Evolutionary conservation across 2,113 vertebrate genomes (phyloP), one percentile per base, ranked within the genome.

Genomic region (Astatotilapia flaviijosephi): DNA sequence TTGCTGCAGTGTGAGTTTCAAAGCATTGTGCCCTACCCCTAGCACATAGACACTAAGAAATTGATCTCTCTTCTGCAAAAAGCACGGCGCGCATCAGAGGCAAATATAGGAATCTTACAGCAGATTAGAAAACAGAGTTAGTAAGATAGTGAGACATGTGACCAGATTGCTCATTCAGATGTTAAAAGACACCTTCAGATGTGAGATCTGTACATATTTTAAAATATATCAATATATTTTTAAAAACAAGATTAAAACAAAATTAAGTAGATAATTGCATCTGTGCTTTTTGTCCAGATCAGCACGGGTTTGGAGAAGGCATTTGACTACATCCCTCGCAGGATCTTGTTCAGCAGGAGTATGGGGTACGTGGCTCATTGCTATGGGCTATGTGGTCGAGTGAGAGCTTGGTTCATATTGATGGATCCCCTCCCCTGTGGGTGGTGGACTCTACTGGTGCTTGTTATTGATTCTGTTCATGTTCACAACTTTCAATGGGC

Each of bases 181-280:
- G 15, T 75, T 28, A 28, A 47, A 47, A 75, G 23, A 47, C 5
- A 73, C 40, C 65, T 70, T 70, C 1, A 42, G n/a, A 73, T 26
- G 68, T 73, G 40, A 73, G 37, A 73, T 73, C 37, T 73, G 40
- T 28, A 11, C 42, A 75, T 75, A 1, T 75, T 28, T 75, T 11
- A 17, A 19, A 75, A 23, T 75, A 75, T 73, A 26, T 70, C 37
- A 70, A 4, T 9, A 23, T 75, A 47, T 28, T 75, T 42, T 75
- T 23, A 28, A 47, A 75, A 28, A 9, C 0, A 0, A 28, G 9
- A 37, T 0, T 65, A n/a, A 47, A 7, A 7, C 21, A 75, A 26
- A 75, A 47, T 47, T 23, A 70, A 40, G 21, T 42, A 42, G 21
- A 73, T 17, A 6, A 73, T 26, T 42, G 12, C 5, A 68, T 40